Evolutionary conservation across 1,140 invertebrate species (phyloP).

Genomic region (Asobara japonica): DNA sequence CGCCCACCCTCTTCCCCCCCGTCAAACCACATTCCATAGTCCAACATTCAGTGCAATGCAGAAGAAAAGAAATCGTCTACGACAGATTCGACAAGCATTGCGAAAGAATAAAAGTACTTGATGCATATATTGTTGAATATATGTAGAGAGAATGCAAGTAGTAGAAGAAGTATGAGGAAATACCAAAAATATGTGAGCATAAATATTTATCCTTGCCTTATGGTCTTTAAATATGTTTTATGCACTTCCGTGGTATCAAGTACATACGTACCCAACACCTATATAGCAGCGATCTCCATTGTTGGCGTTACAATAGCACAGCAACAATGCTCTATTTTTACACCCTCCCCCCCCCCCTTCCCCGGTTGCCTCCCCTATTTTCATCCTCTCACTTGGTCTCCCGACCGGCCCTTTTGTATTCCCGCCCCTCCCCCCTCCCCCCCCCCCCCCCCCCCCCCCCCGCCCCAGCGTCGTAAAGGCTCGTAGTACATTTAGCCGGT

Average conservation of each 20-base stretch:
- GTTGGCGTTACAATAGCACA: conserved; percentile 32
- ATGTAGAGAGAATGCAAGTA: background rate
- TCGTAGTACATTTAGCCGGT: conserved; percentile 29
- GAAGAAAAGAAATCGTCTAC: background rate
- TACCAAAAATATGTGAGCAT: background rate
- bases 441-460: background rate
- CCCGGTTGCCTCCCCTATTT: conserved; percentile 26
- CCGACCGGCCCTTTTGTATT: background rate
- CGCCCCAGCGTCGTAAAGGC: conserved; percentile 29
- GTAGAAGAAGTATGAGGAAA: background rate
- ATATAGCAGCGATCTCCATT: conserved; percentile 28
- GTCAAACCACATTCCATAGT: background rate
- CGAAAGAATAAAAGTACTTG: background rate
- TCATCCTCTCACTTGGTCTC: background rate
- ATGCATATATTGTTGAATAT: background rate
- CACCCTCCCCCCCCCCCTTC: conserved; percentile 13
- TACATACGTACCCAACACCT: conserved; percentile 3
- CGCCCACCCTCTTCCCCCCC: background rate
- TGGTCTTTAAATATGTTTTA: conserved; percentile 37
- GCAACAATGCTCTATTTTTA: conserved; percentile 31
- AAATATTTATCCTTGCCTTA: conserved; percentile 32
- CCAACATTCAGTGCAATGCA: background rate
- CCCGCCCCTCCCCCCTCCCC: background rate
- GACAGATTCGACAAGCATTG: background rate
- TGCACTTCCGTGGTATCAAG: conserved; percentile 21